A percentile compares a stretch with the other conserved stretches of the same genome.
Evolutionary conservation across 2,113 vertebrate genomes (phyloP).

Genomic region (Hemiprocne comata): DNA sequence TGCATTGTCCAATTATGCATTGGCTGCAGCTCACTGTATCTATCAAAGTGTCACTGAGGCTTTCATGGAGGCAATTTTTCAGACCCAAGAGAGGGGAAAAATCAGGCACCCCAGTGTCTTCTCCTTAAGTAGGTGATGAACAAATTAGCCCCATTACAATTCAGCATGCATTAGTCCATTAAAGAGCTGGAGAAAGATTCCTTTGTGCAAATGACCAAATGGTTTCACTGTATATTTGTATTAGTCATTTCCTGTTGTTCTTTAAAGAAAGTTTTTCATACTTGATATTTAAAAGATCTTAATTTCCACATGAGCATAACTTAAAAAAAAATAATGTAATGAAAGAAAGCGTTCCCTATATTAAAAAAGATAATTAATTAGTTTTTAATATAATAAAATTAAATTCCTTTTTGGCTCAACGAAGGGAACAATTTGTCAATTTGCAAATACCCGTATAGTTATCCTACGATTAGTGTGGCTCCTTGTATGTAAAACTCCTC

Average conservation of each 20-base stretch:
- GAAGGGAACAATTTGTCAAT: neutral
- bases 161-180: slow-evolving; percentile 65
- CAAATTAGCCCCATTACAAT: slow-evolving; percentile 50
- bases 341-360: neutral
- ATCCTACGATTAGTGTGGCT: neutral
- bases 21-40: slow-evolving; percentile 43
- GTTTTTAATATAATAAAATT: neutral
- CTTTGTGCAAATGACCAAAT: slow-evolving; percentile 41
- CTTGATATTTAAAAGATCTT: slow-evolving; percentile 22
- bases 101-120: slow-evolving; percentile 22
- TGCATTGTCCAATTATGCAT: slow-evolving; percentile 24
- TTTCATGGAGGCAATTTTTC: slow-evolving; percentile 42
- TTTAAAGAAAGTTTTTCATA: slow-evolving; percentile 54
- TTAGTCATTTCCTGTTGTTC: slow-evolving; percentile 74
- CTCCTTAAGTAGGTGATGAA: slow-evolving; percentile 56
- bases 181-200: slow-evolving; percentile 42
- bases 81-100: slow-evolving; percentile 42
- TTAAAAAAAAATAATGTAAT: neutral
- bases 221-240: slow-evolving; percentile 26
- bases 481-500: neutral
- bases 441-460: neutral
- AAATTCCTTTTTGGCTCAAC: neutral
- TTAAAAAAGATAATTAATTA: neutral
- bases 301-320: slow-evolving; percentile 24
- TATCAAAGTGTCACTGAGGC: slow-evolving; percentile 55